Evolutionary conservation across 2,113 vertebrate genomes (phyloP), one percentile per base, ranked within the genome.

Genomic region (Choloepus hoffmanni): DNA sequence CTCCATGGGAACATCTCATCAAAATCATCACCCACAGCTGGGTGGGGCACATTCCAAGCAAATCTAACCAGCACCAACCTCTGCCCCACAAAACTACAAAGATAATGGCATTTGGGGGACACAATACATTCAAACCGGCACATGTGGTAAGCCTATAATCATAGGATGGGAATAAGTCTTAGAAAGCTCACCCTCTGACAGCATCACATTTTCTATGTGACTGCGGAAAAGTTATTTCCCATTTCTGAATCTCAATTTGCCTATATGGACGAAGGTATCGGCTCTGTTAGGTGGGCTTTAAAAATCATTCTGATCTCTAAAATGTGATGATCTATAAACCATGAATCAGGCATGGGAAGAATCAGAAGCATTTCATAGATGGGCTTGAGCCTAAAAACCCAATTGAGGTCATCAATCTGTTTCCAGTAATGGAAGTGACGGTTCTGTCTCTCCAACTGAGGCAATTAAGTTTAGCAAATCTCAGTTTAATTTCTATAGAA

Each of bases 201-300:
- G 5, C 2, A n/a, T 53, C 12, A 28, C 18, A 76, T 72, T 55
- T 58, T 5, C 43, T 74, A 11, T 65, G 5, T 74, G 23, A 8
- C 36, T 55, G 5, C 83, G 36, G 63, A 26, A 84, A 89, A 55
- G 7, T n/a, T 70, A 67, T 7, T 94, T 90, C 26, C 11, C 9
- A 43, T 72, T 72, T 81, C 23, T 83, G 79, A 81, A 67, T 26
- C 15, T 92, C 40, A 13, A 8, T 67, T 90, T 81, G 16, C 9
- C 10, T 85, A 26, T 1, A 55, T 28, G 18, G 5, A 85, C 13
- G 19, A 11, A 24, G 14, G 1, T 4, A 70, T 89, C 18, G 63
- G 1, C 21, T 73, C 45, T 15, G 14, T 4, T 10, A 48, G 15
- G n/a, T 0, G 9, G 23, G 43, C 15, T 5, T 9, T 19, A 55